A percentile compares a stretch with the other conserved stretches of the same genome.
Conservation (phyloP, 2,797 vertebrate species). For the Brotogeris chrysoptera region DNA sequence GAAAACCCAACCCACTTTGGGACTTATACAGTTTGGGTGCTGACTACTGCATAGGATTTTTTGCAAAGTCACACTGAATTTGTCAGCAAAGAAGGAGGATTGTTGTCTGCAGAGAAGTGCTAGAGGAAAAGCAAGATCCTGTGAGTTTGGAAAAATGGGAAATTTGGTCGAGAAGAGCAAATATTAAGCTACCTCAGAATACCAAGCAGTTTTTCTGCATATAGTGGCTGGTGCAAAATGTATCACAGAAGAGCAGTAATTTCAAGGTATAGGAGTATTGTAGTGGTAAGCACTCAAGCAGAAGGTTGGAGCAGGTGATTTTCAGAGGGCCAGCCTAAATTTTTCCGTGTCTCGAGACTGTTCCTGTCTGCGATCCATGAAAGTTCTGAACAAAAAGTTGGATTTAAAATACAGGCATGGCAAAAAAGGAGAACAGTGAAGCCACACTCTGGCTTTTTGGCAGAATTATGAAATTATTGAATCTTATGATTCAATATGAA, state of each 20-base stretch:
- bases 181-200: not conserved
- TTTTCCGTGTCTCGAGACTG: not conserved
- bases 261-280: not conserved
- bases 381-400: not conserved
- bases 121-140: not conserved
- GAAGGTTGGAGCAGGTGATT: not conserved
- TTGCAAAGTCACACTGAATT: not conserved
- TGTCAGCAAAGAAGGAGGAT: not conserved
- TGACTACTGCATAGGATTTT: not conserved
- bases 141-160: not conserved
- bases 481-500: too few species aligned
- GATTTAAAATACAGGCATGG: not conserved
- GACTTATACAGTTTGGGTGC: not conserved
- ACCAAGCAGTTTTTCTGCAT: not conserved
- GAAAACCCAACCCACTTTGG: not conserved
- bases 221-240: not conserved
- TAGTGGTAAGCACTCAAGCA: not conserved
- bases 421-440: not conserved
- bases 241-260: not conserved
- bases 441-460: not conserved
- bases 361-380: not conserved
- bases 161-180: not conserved
- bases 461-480: too few species aligned
- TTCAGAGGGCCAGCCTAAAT: not conserved
- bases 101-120: not conserved